These are phyloP conservation scores for Actinia tenebrosa DNA, from an alignment of 64 coral and sea anemone species.

Conservation along the genomic window DNA sequence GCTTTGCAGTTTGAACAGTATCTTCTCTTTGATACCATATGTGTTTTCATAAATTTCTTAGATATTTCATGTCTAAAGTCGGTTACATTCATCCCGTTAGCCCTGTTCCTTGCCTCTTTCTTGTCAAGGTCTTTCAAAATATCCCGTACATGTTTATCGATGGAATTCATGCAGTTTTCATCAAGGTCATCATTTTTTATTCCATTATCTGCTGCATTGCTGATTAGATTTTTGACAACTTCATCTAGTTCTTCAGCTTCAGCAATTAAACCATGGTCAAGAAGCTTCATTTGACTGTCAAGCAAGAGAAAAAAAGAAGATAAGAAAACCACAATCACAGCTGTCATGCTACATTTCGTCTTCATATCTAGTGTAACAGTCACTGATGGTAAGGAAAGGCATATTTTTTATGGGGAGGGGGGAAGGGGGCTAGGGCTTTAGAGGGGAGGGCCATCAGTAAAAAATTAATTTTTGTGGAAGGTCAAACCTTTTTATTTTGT, in stretches of 20 bases:
- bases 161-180: constrained; percentile 6
- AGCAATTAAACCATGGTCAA: constrained; percentile 82
- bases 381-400: too few species aligned
- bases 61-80: constrained; percentile 69
- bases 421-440: too few species aligned
- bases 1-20: constrained; percentile 64
- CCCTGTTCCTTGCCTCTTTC: constrained; percentile 48
- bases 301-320: not conserved
- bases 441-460: too few species aligned
- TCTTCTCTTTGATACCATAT: constrained; percentile 50
- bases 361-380: too few species aligned
- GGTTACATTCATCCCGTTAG: constrained; percentile 80
- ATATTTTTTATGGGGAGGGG: too few species aligned
- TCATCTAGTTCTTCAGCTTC: constrained; percentile 55
- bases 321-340: not conserved
- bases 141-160: constrained; percentile 57
- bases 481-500: too few species aligned
- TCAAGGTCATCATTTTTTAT: constrained; percentile 21
- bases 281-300: constrained; percentile 82
- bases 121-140: constrained; percentile 49
- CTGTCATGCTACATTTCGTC: too few species aligned
- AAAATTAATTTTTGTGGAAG: too few species aligned
- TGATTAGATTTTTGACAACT: constrained; percentile 28
- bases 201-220: not conserved
- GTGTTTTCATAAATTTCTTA: constrained; percentile 68